phyloP scores from a whole-genome alignment of 2,888 invertebrate genomes.

The Syrista parreyssii region DNA sequence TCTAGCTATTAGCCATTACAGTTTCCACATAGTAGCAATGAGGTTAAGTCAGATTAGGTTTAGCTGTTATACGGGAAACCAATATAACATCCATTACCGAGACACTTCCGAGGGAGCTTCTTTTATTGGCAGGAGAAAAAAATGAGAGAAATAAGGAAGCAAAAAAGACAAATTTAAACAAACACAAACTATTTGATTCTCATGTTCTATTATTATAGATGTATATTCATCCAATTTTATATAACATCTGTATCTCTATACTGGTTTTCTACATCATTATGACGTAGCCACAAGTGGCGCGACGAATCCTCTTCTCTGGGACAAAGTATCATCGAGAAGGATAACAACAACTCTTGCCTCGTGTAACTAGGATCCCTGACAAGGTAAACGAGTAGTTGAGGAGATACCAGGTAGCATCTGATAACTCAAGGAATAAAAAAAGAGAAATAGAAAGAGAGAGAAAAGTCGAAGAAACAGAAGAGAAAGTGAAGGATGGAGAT shows the following conservation, averaged over 20 bases:
- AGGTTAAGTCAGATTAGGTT: neutral
- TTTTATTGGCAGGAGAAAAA: neutral
- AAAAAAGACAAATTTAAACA: neutral
- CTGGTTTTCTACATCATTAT: neutral
- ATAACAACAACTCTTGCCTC: neutral
- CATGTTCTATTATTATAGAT: neutral
- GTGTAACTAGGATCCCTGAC: neutral
- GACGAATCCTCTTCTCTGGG: neutral
- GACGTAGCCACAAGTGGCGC: neutral
- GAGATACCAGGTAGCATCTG: neutral
- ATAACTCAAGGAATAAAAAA: neutral
- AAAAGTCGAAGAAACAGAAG: neutral
- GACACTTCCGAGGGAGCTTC: neutral
- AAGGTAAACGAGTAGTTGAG: neutral
- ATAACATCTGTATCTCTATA: neutral
- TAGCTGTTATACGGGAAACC: neutral
- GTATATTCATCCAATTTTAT: neutral
- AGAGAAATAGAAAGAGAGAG: conserved; percentile 1
- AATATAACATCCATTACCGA: neutral
- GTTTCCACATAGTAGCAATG: neutral
- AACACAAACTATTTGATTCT: neutral
- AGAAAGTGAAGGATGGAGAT: too few relatives aligned
- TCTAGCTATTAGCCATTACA: neutral
- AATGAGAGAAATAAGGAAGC: neutral
- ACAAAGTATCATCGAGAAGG: neutral